A percentile compares a stretch with the other conserved stretches of the same genome.
These are phyloP conservation scores for Thecophora atra DNA, from an alignment of 2,888 invertebrate genomes.

Conservation along the genomic window DNA sequence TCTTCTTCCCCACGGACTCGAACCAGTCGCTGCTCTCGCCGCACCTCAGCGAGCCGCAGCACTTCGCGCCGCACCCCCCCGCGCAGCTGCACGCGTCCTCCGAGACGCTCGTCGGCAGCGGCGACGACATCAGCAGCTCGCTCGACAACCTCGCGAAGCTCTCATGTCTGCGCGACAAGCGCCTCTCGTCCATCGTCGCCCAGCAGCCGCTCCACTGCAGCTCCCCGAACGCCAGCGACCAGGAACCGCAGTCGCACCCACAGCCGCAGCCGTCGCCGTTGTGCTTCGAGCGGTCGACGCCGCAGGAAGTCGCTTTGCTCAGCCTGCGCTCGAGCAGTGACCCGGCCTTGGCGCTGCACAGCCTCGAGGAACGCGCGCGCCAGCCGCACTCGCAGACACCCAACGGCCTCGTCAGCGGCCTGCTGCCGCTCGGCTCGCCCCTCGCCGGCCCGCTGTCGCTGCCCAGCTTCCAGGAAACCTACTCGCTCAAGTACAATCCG, in stretches of 20 bases:
- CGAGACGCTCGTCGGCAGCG: conserved; percentile 55
- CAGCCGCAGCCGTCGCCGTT: conserved; percentile 54
- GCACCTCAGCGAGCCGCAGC: conserved; percentile 48
- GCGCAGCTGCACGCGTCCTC: conserved; percentile 48
- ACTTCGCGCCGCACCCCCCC: conserved; percentile 45
- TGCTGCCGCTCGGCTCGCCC: conserved; percentile 52
- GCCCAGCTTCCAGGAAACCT: conserved; percentile 90
- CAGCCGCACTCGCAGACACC: conserved; percentile 46
- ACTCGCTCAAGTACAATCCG: conserved; percentile 79
- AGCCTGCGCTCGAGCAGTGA: conserved; percentile 65
- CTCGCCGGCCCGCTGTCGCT: conserved; percentile 67
- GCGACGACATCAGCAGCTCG: conserved; percentile 57
- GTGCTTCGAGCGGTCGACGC: conserved; percentile 57
- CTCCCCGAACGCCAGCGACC: conserved; percentile 51
- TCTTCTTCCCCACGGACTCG: conserved; percentile 65
- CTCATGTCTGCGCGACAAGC: conserved; percentile 59
- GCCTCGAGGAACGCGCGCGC: conserved; percentile 49
- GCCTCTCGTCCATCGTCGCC: conserved; percentile 61
- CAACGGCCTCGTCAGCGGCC: conserved; percentile 31
- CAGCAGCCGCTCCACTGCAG: conserved; percentile 50
- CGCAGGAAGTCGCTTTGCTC: conserved; percentile 57
- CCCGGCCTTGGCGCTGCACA: conserved; percentile 64
- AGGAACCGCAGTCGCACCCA: conserved; percentile 56
- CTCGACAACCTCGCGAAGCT: conserved; percentile 62
- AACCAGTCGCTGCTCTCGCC: conserved; percentile 62